phyloP scores from a whole-genome alignment of 1,140 invertebrate species.

The Stegodyphus dumicola region DNA sequence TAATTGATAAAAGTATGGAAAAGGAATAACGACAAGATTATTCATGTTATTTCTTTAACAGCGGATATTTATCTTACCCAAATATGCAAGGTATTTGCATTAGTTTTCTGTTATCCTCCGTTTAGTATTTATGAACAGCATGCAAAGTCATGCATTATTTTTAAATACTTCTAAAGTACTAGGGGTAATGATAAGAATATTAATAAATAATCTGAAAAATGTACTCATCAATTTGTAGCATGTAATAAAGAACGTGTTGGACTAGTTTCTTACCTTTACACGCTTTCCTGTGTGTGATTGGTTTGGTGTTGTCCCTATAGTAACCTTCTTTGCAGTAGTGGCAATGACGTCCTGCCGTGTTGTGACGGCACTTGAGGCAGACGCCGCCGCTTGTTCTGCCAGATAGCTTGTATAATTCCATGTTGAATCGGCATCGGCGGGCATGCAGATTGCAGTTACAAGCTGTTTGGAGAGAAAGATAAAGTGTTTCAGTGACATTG shows the following conservation, averaged over 20 bases:
- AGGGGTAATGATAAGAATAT: no score
- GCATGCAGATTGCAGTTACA: conserved; percentile 99
- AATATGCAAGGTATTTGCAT: no score
- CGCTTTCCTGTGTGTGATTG: conserved; percentile 94
- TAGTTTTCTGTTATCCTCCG: no score
- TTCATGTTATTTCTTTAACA: no score
- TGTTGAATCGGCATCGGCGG: conserved; percentile 96
- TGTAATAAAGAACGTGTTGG: background rate
- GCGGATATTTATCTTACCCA: no score
- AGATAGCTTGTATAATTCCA: conserved; percentile 97
- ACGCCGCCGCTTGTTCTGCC: conserved; percentile 95
- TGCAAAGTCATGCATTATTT: no score
- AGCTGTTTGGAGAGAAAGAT: conserved; percentile 76
- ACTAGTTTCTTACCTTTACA: conserved; percentile 93
- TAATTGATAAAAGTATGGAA: no score
- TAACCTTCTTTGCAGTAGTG: conserved; percentile 98
- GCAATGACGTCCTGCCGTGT: conserved; percentile 95
- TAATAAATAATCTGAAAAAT: no score
- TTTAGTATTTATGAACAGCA: no score
- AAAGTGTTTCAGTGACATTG: background rate
- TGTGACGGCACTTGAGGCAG: conserved; percentile 92
- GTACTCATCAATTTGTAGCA: no score
- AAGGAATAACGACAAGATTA: no score
- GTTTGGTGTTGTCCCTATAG: conserved; percentile 90
- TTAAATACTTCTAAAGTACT: no score